Base-by-base conservation (phyloP, 2,113 vertebrate species). In the Thunnus maccoyii region DNA sequence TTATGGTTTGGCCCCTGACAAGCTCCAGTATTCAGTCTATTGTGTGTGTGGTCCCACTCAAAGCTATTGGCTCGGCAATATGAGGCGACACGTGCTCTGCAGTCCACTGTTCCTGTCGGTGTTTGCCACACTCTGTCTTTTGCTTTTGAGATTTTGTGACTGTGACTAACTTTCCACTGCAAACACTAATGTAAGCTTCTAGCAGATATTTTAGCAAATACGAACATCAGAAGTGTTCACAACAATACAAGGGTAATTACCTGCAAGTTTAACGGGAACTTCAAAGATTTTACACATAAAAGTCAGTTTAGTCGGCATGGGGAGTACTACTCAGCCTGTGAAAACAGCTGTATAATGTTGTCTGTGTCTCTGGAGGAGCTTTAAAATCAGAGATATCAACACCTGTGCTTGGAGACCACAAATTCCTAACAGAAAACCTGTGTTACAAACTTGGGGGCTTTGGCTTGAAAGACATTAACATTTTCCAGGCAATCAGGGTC, bases 31-130 rank as follows among this genome's bases (percentile, higher is more conserved):
- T 77, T 82, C 80, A 72, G 48, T 63, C 84, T 52, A 72, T 84
- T 88, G 85, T 90, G n/a, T 72, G 82, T 84, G 75, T 78, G 79
- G 67, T 78, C 73, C 58, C 67, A 76, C 71, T 86, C 58, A 70
- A 0, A 36, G 63, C 83, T 68, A 87, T 86, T 70, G 57, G 63
- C 68, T 58, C 3, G 3, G 55, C 68, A 72, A 79, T 47, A n/a
- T 50, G 36, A 75, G 74, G 63, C 6, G 51, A 75, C 80, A 69
- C 81, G 20, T 64, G 75, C 72, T 62, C 58, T 51, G n/a, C 4
- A 6, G 30, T 60, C 61, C 46, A 4, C 32, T n/a, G 15, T n/a
- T 32, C 17, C 36, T 16, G 3, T 55, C 50, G 11, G 13, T 79
- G 46, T 51, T 51, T 3, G 15, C 15, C 44, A 20, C 62, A 51